Percentiles rank a stretch among this genome's conserved stretches.
phyloP scores from a whole-genome alignment of 1,140 invertebrate genomes.

The Campodea augens region DNA sequence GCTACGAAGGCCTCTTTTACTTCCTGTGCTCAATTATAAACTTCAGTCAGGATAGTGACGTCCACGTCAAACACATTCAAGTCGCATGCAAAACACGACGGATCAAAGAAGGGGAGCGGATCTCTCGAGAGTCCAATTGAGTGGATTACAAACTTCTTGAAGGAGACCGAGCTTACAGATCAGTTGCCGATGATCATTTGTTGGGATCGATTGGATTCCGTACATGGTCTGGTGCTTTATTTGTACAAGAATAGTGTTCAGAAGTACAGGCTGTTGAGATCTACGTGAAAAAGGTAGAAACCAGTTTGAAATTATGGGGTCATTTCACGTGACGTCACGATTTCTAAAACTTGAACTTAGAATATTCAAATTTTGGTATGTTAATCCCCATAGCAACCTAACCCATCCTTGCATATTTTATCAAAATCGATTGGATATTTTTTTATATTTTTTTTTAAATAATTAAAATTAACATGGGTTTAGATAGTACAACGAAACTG shows the following conservation, averaged over 20 bases:
- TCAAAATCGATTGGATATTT: no score
- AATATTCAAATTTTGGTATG: no score
- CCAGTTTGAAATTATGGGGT: no score
- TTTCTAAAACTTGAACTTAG: no score
- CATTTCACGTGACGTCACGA: no score
- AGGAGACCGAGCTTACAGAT: slow-evolving; percentile 94
- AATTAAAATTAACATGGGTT: no score
- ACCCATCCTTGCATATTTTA: no score
- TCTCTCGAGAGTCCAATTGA: slow-evolving; percentile 98
- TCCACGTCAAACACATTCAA: slow-evolving; percentile 99
- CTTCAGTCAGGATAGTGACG: slow-evolving; percentile 97
- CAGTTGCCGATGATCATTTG: slow-evolving; percentile 97
- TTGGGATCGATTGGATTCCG: slow-evolving; percentile 98
- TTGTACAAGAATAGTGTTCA: slow-evolving; percentile 95
- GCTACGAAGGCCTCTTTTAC: slow-evolving; percentile 96
- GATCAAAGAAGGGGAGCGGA: slow-evolving; percentile 98
- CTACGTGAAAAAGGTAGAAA: slow-evolving; percentile 87
- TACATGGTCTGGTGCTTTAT: slow-evolving; percentile 96
- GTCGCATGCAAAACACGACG: slow-evolving; percentile 95
- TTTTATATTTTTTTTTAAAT: no score
- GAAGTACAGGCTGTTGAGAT: slow-evolving; percentile 99
- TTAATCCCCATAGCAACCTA: no score
- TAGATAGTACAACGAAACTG: no score
- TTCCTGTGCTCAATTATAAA: slow-evolving; percentile 99
- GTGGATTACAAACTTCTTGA: slow-evolving; percentile 97